These are phyloP conservation scores for Cyclina sinensis DNA, from an alignment of 1,140 invertebrate species.

Conservation along the genomic window DNA sequence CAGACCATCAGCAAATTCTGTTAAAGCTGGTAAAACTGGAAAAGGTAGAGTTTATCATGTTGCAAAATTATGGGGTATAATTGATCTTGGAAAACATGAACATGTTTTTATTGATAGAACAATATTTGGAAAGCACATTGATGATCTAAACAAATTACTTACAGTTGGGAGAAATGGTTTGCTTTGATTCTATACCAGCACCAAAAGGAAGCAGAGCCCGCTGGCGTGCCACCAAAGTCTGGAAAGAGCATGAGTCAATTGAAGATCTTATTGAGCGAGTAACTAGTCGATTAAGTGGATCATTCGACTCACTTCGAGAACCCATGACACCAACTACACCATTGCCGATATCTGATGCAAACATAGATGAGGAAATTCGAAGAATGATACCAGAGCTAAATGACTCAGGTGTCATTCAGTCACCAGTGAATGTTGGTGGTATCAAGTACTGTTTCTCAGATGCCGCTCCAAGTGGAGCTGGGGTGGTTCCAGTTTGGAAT, in stretches of 20 bases:
- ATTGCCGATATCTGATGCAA: constrained; percentile 70
- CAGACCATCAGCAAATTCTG: constrained; percentile 78
- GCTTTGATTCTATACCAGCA: constrained; percentile 86
- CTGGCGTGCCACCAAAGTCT: constrained; percentile 86
- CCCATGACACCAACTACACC: constrained; percentile 74
- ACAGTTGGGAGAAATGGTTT: constrained; percentile 85
- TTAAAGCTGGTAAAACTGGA: constrained; percentile 81
- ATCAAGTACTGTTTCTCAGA: constrained; percentile 83
- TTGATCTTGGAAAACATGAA: constrained; percentile 87
- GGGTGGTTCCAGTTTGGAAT: constrained; percentile 86
- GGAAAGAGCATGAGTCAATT: constrained; percentile 85
- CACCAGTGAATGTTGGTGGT: constrained; percentile 81
- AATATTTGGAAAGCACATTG: constrained; percentile 85
- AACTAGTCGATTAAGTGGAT: constrained; percentile 79
- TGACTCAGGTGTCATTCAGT: constrained; percentile 77
- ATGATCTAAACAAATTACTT: constrained; percentile 85
- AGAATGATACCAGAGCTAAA: constrained; percentile 83
- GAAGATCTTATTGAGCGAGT: constrained; percentile 83
- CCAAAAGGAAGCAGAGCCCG: constrained; percentile 86
- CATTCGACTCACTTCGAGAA: constrained; percentile 74
- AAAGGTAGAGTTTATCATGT: constrained; percentile 86
- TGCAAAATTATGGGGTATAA: constrained; percentile 87
- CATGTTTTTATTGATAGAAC: constrained; percentile 87
- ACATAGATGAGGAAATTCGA: constrained; percentile 84
- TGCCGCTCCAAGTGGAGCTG: constrained; percentile 85